Evolutionary conservation across 2,888 invertebrate species (phyloP).

Genomic region (Liodrosophila aerea): DNA sequence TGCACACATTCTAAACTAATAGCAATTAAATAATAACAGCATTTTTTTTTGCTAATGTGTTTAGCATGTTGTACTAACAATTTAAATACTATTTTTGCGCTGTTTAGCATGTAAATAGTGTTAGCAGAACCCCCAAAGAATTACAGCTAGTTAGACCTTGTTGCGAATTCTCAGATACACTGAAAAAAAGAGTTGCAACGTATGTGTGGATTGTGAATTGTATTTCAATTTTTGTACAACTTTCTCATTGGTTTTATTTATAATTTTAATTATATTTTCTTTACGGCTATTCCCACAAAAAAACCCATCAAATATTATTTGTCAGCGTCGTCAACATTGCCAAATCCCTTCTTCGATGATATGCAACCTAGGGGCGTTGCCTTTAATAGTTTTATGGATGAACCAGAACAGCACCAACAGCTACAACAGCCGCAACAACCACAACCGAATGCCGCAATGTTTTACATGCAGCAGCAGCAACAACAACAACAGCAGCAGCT

Average conservation of each 20-base stretch:
- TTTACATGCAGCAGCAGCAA: slow-evolving; percentile 52
- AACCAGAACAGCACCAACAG: slow-evolving; percentile 29
- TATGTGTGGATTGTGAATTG: slow-evolving; percentile 45
- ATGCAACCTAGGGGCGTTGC: slow-evolving; percentile 54
- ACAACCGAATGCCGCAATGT: slow-evolving; percentile 32
- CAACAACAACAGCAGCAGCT: slow-evolving; percentile 52
- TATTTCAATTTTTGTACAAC: slow-evolving; percentile 17
- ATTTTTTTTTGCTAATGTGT: slow-evolving; percentile 30
- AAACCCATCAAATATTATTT: slow-evolving; percentile 25
- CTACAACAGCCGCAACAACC: slow-evolving; percentile 34
- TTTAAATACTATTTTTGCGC: slow-evolving; percentile 6
- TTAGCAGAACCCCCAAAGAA: slow-evolving; percentile 4
- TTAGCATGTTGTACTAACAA: slow-evolving; percentile 48
- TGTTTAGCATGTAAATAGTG: slow-evolving; percentile 6
- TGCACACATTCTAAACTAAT: slow-evolving; percentile 14
- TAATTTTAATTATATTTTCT: slow-evolving; percentile 40
- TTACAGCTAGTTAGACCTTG: not conserved
- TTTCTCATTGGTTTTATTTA: slow-evolving; percentile 21
- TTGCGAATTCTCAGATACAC: not conserved
- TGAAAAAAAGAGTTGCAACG: slow-evolving; percentile 6
- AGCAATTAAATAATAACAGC: slow-evolving; percentile 20
- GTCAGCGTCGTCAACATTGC: slow-evolving; percentile 65
- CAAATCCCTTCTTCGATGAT: slow-evolving; percentile 82
- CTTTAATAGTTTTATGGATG: slow-evolving; percentile 45
- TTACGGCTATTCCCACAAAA: slow-evolving; percentile 32